Percentiles rank a stretch among this genome's conserved stretches.
Conservation (phyloP, 2,797 vertebrate genomes). For the Coreius guichenoti region DNA sequence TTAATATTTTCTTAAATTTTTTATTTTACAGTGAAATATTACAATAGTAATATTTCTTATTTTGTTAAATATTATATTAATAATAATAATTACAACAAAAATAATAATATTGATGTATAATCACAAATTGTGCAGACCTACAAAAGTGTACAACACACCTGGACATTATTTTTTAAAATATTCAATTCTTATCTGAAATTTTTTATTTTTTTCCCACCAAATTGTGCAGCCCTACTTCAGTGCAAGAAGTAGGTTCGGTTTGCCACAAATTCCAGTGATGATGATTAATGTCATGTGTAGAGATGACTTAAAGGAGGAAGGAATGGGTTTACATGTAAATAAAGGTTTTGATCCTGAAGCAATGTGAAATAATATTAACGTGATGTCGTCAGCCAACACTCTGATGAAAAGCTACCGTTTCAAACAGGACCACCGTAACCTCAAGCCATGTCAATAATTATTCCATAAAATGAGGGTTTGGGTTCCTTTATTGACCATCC, state of each 20-base stretch:
- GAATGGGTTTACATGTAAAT: not conserved
- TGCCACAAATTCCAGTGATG: constrained; percentile 3
- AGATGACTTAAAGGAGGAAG: constrained; percentile 5
- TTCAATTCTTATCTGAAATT: not conserved
- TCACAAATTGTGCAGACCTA: not conserved
- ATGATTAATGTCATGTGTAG: constrained; percentile 25
- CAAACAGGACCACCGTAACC: not conserved
- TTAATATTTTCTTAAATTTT: not conserved
- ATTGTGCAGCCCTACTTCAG: not conserved
- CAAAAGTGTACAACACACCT: not conserved
- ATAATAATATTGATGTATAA: not conserved
- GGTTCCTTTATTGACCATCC: constrained; percentile 33
- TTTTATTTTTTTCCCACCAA: not conserved
- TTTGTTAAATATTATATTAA: not conserved
- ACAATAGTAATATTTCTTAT: not conserved
- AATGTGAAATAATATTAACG: constrained; percentile 1
- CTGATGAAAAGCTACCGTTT: not conserved
- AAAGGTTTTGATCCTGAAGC: constrained; percentile 25
- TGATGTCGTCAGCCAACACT: constrained; percentile 8
- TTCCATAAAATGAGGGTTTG: constrained; percentile 31
- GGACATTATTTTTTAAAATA: not conserved
- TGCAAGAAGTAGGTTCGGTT: not conserved
- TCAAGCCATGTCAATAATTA: constrained; percentile 34
- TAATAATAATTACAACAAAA: not conserved
- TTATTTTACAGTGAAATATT: not conserved